phyloP scores from a whole-genome alignment of 2,797 vertebrate genomes.

The Eidolon dupreanum region DNA sequence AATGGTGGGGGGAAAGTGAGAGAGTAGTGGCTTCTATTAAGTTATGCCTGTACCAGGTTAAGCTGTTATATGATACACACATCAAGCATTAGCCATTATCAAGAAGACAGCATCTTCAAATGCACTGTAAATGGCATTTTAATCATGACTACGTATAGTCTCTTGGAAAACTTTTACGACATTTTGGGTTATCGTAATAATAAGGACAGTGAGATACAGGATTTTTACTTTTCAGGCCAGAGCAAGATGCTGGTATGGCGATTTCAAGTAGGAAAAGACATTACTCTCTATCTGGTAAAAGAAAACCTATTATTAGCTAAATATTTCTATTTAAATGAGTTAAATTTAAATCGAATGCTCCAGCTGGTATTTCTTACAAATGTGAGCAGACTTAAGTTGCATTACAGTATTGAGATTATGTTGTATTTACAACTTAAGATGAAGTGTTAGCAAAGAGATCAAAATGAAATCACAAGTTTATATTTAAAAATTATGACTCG shows the following conservation, averaged over 20 bases:
- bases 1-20: background rate
- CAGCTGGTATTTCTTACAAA: background rate
- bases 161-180: background rate
- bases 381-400: background rate
- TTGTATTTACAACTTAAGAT: background rate
- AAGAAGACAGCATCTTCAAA: background rate
- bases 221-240: constrained; percentile 5
- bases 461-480: background rate
- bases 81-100: background rate
- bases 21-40: background rate
- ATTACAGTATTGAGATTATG: background rate
- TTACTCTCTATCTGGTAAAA: background rate
- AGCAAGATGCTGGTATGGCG: background rate
- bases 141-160: background rate
- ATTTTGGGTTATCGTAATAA: background rate
- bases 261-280: constrained; percentile 34
- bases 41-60: background rate
- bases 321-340: background rate
- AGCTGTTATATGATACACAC: background rate
- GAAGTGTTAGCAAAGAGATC: background rate
- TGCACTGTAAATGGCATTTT: background rate
- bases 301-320: background rate
- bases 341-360: background rate
- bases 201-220: background rate
- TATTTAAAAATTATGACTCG: background rate